Percentiles rank a stretch among this genome's conserved stretches.
These are phyloP conservation scores for Drosophila teissieri DNA, from an alignment of 1,140 invertebrate species.

Conservation along the genomic window DNA sequence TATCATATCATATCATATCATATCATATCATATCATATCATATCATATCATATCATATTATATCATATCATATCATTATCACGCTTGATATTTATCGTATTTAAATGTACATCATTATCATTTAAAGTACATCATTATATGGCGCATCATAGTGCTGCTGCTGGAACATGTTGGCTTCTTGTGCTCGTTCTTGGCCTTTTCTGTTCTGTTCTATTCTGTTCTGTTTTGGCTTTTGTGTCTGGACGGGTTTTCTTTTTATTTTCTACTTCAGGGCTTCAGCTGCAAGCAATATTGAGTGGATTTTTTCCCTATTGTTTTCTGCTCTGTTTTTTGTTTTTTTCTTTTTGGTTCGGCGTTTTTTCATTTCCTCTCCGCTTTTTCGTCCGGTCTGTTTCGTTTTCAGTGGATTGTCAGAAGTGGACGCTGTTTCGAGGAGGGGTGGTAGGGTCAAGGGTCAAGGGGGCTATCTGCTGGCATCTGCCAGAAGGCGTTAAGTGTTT, in stretches of 20 bases:
- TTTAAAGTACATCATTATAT: too few species aligned
- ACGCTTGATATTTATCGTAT: too few species aligned
- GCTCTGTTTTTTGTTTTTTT: slow-evolving; percentile 18
- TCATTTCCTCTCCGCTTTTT: slow-evolving; percentile 15
- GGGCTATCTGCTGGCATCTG: slow-evolving; percentile 38
- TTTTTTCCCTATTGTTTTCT: slow-evolving; percentile 35
- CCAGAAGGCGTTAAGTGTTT: slow-evolving; percentile 49
- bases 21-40: too few species aligned
- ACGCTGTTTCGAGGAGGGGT: neutral
- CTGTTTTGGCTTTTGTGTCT: slow-evolving; percentile 43
- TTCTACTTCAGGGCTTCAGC: slow-evolving; percentile 31
- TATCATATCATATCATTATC: too few species aligned
- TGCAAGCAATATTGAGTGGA: slow-evolving; percentile 50
- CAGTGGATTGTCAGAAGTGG: slow-evolving; percentile 40
- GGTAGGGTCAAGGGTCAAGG: neutral
- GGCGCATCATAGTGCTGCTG: too few species aligned
- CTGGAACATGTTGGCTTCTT: slow-evolving; percentile 33
- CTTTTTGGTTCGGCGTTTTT: slow-evolving; percentile 22
- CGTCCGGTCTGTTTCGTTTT: slow-evolving; percentile 12
- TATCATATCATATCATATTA: too few species aligned
- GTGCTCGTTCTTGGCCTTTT: slow-evolving; percentile 26
- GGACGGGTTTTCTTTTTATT: slow-evolving; percentile 16
- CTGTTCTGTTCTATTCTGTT: neutral
- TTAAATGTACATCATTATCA: too few species aligned
- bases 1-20: too few species aligned